Evolutionary conservation across 2,113 vertebrate species (phyloP).

Genomic region (Blennius ocellaris): DNA sequence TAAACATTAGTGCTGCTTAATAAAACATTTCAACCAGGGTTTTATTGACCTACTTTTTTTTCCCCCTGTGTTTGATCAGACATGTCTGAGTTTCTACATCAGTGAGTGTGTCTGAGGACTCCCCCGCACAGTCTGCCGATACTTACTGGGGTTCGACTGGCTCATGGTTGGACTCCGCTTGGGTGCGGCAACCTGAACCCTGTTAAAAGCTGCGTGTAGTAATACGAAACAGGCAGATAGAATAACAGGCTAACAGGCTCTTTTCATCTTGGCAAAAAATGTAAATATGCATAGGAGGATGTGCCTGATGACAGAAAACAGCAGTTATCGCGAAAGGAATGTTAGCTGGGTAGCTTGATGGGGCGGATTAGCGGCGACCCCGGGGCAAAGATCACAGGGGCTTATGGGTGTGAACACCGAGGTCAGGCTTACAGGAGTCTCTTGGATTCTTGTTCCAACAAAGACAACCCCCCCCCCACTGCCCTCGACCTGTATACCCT

Average conservation of each 20-base stretch:
- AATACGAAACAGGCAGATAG: constrained; percentile 66
- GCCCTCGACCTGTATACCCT: constrained; percentile 54
- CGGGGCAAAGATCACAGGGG: constrained; percentile 53
- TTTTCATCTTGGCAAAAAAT: constrained; percentile 66
- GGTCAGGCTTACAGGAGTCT: constrained; percentile 57
- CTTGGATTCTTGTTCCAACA: constrained; percentile 49
- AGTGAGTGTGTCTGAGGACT: constrained; percentile 18
- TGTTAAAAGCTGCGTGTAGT: constrained; percentile 79
- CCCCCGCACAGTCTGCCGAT: constrained; percentile 49
- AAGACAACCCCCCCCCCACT: constrained; percentile 34
- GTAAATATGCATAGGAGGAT: constrained; percentile 56
- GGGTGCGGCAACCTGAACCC: constrained; percentile 76
- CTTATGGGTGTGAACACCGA: constrained; percentile 43
- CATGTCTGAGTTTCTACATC: constrained; percentile 13
- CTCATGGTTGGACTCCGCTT: constrained; percentile 73
- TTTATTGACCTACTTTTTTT: constrained; percentile 17
- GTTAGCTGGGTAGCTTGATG: constrained; percentile 52
- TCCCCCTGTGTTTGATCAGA: constrained; percentile 52
- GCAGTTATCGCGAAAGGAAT: constrained; percentile 59
- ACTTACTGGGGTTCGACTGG: constrained; percentile 84
- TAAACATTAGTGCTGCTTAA: constrained; percentile 58
- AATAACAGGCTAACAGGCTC: constrained; percentile 21
- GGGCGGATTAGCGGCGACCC: constrained; percentile 62
- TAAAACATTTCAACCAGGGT: constrained; percentile 34
- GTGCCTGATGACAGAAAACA: constrained; percentile 51